phyloP scores from a whole-genome alignment of 2,113 vertebrate genomes.

The Apodemus speciosus region DNA sequence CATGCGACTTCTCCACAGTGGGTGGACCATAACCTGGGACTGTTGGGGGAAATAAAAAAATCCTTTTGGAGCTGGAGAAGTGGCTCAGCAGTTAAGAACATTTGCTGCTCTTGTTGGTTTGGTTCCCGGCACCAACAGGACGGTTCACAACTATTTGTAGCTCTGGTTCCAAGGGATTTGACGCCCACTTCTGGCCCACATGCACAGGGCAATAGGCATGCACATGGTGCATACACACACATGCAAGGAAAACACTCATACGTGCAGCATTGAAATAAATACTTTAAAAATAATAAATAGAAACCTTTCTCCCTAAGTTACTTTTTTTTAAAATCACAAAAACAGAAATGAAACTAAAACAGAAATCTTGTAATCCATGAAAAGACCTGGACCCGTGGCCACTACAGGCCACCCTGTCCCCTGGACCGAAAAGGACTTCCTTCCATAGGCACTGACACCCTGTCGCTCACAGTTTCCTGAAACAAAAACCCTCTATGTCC shows the following conservation, averaged over 20 bases:
- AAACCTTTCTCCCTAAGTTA: neutral
- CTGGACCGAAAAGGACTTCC: neutral
- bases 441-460: neutral
- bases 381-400: neutral
- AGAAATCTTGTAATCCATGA: accelerated
- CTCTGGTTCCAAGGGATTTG: neutral
- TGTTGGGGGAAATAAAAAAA: too few species aligned
- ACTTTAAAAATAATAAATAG: neutral
- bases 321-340: neutral
- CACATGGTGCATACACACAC: neutral
- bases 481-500: neutral
- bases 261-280: neutral
- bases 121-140: neutral
- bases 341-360: neutral
- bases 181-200: neutral
- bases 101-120: neutral
- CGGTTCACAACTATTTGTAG: neutral
- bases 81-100: neutral
- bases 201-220: neutral
- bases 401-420: neutral
- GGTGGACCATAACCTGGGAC: neutral
- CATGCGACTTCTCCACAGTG: neutral
- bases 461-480: neutral
- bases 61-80: neutral
- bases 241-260: neutral